These are phyloP conservation scores for Yoshiicerus persimilis DNA, from an alignment of 1,140 invertebrate species.

Conservation along the genomic window DNA sequence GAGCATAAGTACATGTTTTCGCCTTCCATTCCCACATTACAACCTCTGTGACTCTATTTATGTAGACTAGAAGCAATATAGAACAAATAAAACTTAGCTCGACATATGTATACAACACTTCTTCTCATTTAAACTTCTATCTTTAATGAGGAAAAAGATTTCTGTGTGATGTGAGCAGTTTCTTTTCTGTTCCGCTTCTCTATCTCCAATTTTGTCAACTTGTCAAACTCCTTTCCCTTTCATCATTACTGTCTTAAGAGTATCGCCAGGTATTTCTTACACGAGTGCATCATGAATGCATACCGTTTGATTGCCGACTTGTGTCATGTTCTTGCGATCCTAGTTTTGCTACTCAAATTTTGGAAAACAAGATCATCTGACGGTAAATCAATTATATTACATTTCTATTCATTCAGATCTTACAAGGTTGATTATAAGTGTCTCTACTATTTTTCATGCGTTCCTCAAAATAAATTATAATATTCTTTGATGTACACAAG, in stretches of 20 bases:
- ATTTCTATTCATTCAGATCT: not conserved
- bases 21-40: not conserved
- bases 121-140: not conserved
- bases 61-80: not conserved
- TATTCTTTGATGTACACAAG: too few species aligned
- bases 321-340: constrained; percentile 93
- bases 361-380: constrained; percentile 98
- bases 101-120: not conserved
- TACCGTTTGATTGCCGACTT: constrained; percentile 93
- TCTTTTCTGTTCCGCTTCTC: not conserved
- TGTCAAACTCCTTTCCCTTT: not conserved
- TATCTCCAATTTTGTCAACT: not conserved
- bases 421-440: too few species aligned
- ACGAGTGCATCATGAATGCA: constrained; percentile 76
- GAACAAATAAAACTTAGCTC: not conserved
- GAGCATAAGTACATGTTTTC: not conserved
- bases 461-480: not conserved
- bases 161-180: not conserved
- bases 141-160: not conserved
- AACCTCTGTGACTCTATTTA: not conserved
- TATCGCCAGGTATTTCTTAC: not conserved
- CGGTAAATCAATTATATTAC: constrained; percentile 64
- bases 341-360: constrained; percentile 93
- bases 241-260: too few species aligned
- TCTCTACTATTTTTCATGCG: not conserved